phyloP scores from a whole-genome alignment of 2,888 invertebrate genomes.

The Andrena marginata region DNA sequence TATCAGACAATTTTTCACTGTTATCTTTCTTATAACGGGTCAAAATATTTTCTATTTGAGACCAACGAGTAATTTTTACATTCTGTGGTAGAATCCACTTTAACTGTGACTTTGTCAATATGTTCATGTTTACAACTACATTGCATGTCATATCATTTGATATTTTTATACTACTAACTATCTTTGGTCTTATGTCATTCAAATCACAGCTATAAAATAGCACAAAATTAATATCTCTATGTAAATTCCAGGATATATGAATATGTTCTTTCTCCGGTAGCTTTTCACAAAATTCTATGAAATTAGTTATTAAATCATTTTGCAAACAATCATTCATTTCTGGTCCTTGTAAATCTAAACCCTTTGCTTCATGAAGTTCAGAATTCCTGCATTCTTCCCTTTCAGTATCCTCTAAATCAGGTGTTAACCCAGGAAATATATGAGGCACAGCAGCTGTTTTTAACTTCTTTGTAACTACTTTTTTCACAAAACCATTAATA shows the following conservation, averaged over 20 bases:
- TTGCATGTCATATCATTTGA: conserved; percentile 4
- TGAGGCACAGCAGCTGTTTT: no score
- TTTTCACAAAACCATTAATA: no score
- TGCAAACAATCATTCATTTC: conserved; percentile 12
- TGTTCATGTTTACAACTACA: background rate
- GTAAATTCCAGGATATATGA: background rate
- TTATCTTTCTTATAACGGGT: no score
- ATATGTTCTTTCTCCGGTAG: background rate
- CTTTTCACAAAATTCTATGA: conserved; percentile 6
- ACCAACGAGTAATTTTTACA: no score
- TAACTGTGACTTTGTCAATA: background rate
- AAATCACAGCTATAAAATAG: conserved; percentile 4
- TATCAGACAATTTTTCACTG: no score
- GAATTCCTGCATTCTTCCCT: background rate
- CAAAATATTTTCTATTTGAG: no score
- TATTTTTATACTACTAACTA: conserved; percentile 17
- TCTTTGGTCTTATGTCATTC: background rate
- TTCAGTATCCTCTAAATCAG: no score
- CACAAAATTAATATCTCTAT: background rate
- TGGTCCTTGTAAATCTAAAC: conserved; percentile 7
- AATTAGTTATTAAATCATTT: conserved; percentile 8
- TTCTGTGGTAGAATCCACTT: no score
- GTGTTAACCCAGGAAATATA: no score
- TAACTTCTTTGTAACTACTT: no score
- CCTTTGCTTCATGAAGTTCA: background rate